phyloP scores from a whole-genome alignment of 2,797 vertebrate genomes.

The Notamacropus eugenii region DNA sequence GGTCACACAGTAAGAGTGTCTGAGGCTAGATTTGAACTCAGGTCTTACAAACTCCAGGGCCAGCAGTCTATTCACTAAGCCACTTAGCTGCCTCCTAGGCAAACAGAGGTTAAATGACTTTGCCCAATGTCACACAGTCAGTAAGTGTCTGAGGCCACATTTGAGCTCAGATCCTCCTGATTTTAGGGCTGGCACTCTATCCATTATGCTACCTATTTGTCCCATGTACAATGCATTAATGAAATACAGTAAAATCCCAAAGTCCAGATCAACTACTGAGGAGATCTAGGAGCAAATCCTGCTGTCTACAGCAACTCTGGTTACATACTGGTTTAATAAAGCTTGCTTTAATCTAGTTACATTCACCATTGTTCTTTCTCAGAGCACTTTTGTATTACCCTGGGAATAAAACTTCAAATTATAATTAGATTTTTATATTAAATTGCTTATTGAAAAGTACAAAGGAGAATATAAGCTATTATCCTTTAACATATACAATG shows the following conservation, averaged over 20 bases:
- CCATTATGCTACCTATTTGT: background rate
- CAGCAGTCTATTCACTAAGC: background rate
- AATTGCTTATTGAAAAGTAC: background rate
- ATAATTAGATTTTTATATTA: background rate
- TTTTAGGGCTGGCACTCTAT: background rate
- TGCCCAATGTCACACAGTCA: background rate
- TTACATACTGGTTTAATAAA: background rate
- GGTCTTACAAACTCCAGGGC: background rate
- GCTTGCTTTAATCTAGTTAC: background rate
- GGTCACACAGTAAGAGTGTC: background rate
- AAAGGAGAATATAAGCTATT: background rate
- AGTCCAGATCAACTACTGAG: background rate
- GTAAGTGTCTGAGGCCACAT: background rate
- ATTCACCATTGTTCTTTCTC: background rate
- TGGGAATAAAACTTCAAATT: background rate
- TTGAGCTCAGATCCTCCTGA: background rate
- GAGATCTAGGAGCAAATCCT: background rate
- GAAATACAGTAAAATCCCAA: background rate
- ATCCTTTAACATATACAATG: background rate
- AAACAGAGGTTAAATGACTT: background rate
- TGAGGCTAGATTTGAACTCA: background rate
- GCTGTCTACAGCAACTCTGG: background rate
- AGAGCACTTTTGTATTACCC: background rate
- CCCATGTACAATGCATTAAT: background rate
- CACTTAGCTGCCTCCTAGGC: background rate